Base-by-base conservation (phyloP, 2,888 invertebrate genomes). In the Choreutis nemorana region DNA sequence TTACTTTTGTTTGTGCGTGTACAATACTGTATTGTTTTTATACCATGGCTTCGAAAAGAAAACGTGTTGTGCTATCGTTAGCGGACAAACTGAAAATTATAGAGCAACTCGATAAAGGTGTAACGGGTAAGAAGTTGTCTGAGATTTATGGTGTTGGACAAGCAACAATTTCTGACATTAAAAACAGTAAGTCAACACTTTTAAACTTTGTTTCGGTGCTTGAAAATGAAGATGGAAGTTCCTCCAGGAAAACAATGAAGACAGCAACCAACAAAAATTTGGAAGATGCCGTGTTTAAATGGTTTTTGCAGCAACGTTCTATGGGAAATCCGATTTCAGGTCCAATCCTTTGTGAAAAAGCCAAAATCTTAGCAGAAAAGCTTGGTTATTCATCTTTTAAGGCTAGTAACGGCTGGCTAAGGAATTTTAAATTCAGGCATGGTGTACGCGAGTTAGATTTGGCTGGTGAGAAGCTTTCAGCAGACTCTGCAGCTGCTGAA, bases 251-350 rank as follows among this genome's bases (percentile, higher is more conserved):
- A 44, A 14, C 30, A 29, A 39, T 41, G 33, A 36, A 40, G 29
- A 28, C 26, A 28, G 34, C 36, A 33, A 31, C 18, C 14, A 26
- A 42, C 23, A 28, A 43, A 40, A 12, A 40, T 14, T 33, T 48
- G 27, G 45, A 48, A 30, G 38, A 42, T 27, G 42, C 37, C 13
- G 37, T 48, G 10, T 47, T 36, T 15, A 41, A 15, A 12, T 27
- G 27, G 27, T 27, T 27, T 27, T 11, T 18, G 20, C 27, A 27
- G 20, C 10, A 28, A 21, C 4, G 21, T 13, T 22, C 22, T 13
- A 21, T 22, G 13, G 28, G 41, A 28, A 35, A 43, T 24, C 32
- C 39, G 4, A 36, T 48, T 18, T 38, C 42, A 6, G 36, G 30
- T 26, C 34, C 34, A 29, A 37, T 34, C 28, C 28, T 39, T 32